A percentile compares a stretch with the other conserved stretches of the same genome.
phyloP scores from a whole-genome alignment of 2,113 vertebrate species.

The Plotosus lineatus region DNA sequence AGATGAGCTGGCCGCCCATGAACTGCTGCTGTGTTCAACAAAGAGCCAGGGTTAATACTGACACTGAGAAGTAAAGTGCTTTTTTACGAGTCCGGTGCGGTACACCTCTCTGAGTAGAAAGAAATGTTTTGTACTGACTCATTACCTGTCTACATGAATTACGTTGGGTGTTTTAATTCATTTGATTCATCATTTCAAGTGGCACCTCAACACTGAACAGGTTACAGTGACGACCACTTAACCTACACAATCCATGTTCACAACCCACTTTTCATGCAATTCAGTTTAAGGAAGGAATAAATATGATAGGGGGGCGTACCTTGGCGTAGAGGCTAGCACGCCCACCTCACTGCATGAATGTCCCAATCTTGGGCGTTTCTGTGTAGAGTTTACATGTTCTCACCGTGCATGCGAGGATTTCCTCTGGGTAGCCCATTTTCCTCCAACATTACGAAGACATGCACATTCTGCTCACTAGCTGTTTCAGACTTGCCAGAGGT shows the following conservation, averaged over 20 bases:
- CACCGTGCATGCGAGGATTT: too few species aligned
- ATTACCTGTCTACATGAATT: neutral
- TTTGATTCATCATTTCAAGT: neutral
- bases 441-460: too few species aligned
- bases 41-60: conserved; percentile 1
- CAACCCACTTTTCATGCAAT: neutral
- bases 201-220: neutral
- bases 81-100: conserved; percentile 66
- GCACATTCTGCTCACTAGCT: too few species aligned
- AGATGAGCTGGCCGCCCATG: conserved; percentile 14
- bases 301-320: neutral
- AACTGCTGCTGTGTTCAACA: conserved; percentile 23
- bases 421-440: too few species aligned
- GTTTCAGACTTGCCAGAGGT: too few species aligned
- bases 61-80: conserved; percentile 52
- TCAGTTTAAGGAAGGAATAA: neutral
- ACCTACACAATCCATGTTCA: neutral
- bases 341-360: too few species aligned
- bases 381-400: too few species aligned
- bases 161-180: neutral
- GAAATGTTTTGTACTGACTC: neutral
- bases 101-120: conserved; percentile 49
- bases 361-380: too few species aligned
- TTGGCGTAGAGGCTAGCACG: too few species aligned
- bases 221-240: neutral